A percentile compares a stretch with the other conserved stretches of the same genome.
phyloP scores from a whole-genome alignment of 2,113 vertebrate genomes.

The Bos javanicus region DNA sequence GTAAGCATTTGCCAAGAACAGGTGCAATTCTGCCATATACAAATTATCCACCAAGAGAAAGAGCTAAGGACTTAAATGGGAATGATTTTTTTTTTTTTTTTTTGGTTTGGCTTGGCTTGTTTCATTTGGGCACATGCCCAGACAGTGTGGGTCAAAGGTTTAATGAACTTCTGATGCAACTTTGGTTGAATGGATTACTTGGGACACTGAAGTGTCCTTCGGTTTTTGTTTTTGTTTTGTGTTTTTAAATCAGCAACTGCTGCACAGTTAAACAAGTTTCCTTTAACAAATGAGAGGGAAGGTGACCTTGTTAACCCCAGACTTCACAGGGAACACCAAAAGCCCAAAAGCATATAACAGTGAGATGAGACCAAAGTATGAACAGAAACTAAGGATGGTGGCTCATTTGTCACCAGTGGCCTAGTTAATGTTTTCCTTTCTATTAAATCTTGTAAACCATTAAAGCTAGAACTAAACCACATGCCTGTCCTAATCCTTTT shows the following conservation, averaged over 20 bases:
- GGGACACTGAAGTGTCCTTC: not conserved
- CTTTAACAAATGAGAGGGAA: not conserved
- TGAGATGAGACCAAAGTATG: not conserved
- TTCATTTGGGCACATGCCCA: conserved; percentile 15
- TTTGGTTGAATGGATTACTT: not conserved
- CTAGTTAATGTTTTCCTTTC: not conserved
- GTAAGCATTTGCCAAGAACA: conserved; percentile 17
- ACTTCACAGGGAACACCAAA: not conserved
- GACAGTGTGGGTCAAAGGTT: conserved; percentile 20
- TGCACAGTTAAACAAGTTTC: not conserved
- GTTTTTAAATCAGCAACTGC: no score
- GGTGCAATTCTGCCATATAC: not conserved
- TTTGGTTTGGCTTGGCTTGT: not conserved
- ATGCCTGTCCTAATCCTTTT: not conserved
- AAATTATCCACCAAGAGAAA: not conserved
- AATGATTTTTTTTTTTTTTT: not conserved
- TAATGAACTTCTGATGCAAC: conserved; percentile 5
- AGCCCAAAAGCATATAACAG: not conserved
- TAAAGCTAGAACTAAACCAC: not conserved
- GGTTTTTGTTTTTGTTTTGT: not conserved
- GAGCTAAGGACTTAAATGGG: not conserved
- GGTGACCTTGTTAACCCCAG: not conserved
- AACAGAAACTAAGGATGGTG: not conserved
- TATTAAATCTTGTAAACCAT: not conserved
- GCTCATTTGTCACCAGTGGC: not conserved